Base-by-base conservation (phyloP, 2,113 vertebrate genomes). In the Morone chrysops region DNA sequence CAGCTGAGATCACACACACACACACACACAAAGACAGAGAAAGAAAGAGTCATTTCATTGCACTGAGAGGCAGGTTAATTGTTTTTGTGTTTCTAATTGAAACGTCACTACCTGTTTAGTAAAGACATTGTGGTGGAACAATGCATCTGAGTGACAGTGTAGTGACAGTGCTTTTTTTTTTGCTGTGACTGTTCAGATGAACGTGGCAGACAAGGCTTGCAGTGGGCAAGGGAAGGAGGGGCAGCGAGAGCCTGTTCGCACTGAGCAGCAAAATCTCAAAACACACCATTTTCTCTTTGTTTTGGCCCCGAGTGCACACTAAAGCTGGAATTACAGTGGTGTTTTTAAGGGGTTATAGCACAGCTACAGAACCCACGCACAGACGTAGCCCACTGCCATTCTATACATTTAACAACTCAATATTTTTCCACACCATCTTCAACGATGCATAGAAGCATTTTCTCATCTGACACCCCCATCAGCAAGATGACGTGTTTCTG, bases 1-100 rank as follows among this genome's bases (percentile, higher is more conserved):
- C 98, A 99, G 93, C 98, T 99, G 94, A 71, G 31, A 95, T 38
- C 76, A 47, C 54, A 54, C 66, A 86, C 78, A 62, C 79, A 82
- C 61, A 56, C 74, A 69, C 61, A 74, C 38, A 36, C 17, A 56
- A 63, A 31, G 13, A 57, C n/a, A 60, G 14, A 75, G 56, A 61
- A 20, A 60, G 18, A 73, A 5, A 4, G 10, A 75, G 56, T 86
- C 51, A 84, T 70, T 85, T 68, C 11, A 73, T 59, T 43, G 70
- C 47, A 45, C 59, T 16, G 25, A 45, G 67, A 63, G 75, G 81
- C 90, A 80, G 81, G 59, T 87, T 74, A 10, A 87, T 89, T 80
- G 67, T 70, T 82, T 70, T 11, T 13, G 25, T 56, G n/a, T 68
- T 81, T 84, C 75, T 90, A 90, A 89, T 76, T 78, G 86, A 88